Conservation (phyloP, 2,113 vertebrate species). For the Scytalopus superciliaris region DNA sequence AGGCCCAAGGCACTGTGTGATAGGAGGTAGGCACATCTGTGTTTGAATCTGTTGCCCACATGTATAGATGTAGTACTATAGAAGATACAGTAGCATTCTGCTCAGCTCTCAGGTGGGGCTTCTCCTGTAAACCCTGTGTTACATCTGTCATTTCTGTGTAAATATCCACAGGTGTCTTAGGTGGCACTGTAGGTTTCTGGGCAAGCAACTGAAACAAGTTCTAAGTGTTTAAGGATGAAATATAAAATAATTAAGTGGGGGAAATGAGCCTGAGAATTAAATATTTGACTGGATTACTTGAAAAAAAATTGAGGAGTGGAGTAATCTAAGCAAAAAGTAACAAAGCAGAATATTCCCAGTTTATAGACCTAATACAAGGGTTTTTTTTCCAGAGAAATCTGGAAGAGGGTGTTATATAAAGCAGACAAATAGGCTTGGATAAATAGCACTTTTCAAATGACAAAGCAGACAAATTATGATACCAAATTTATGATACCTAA, state of each 20-base stretch:
- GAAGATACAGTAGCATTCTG: not conserved
- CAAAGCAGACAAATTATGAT: not conserved
- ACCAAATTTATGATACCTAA: not conserved
- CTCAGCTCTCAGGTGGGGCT: not conserved
- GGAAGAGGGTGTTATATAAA: not conserved
- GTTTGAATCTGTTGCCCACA: not conserved
- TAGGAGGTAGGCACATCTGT: not conserved
- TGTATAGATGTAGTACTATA: rapidly evolving
- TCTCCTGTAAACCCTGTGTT: not conserved
- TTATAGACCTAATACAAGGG: not conserved
- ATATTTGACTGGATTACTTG: not conserved
- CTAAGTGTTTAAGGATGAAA: not conserved
- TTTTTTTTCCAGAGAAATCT: not conserved
- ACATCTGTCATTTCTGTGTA: not conserved
- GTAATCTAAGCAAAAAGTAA: not conserved
- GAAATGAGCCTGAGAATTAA: not conserved
- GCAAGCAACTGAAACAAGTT: not conserved
- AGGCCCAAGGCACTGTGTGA: not conserved
- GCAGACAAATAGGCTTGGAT: not conserved
- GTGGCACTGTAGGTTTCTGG: not conserved
- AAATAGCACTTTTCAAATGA: conserved; percentile 25
- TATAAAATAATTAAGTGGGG: not conserved
- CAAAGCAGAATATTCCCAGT: not conserved
- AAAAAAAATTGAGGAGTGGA: not conserved
- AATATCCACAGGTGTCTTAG: not conserved